Evolutionary conservation across 2,888 invertebrate genomes (phyloP).

Genomic region (Bombylius major): DNA sequence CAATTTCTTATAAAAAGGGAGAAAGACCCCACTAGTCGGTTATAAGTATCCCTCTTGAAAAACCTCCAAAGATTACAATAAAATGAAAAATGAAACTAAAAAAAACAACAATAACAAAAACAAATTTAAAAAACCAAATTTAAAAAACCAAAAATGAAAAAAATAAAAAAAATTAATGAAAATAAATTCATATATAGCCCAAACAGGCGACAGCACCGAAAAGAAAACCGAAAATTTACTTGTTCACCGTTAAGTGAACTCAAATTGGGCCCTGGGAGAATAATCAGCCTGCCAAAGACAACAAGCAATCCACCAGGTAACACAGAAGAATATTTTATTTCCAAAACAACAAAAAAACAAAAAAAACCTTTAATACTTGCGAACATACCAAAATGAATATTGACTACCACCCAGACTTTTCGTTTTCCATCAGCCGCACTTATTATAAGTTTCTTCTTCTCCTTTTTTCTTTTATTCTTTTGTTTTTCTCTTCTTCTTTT

Average conservation of each 20-base stretch:
- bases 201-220: slow-evolving; percentile 1
- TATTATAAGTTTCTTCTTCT: too few species aligned
- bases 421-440: slow-evolving; percentile 1
- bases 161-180: too few species aligned
- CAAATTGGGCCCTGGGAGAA: slow-evolving; percentile 9
- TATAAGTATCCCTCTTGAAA: background rate
- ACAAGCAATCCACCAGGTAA: background rate
- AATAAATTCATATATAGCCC: background rate
- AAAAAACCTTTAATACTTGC: background rate
- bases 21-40: too few species aligned
- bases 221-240: slow-evolving; percentile 8
- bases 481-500: too few species aligned
- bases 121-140: too few species aligned
- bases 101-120: slow-evolving; percentile 3
- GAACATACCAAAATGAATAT: slow-evolving; percentile 1
- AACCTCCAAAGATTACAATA: background rate
- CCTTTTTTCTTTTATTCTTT: too few species aligned
- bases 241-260: slow-evolving; percentile 9
- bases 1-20: background rate
- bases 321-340: background rate
- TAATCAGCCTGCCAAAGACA: slow-evolving; percentile 3
- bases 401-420: slow-evolving; percentile 3
- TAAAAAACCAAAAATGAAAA: too few species aligned
- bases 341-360: too few species aligned
- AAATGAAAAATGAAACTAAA: background rate